Evolutionary conservation across 2,797 vertebrate genomes (phyloP).

Genomic region (Coregonus ussuriensis): DNA sequence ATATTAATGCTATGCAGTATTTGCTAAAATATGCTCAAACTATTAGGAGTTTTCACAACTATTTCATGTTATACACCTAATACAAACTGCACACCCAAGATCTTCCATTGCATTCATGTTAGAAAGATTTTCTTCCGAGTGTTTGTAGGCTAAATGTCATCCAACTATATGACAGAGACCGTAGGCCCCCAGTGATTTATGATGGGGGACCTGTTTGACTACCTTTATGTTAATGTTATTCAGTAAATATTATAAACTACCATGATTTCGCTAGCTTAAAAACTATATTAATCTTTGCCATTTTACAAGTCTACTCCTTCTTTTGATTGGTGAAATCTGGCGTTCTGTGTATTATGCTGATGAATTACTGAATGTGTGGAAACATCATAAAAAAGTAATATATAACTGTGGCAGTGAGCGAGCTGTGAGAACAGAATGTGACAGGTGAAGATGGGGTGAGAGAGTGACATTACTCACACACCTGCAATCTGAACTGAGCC

Average conservation of each 20-base stretch:
- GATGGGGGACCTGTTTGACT: background rate
- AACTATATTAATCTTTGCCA: background rate
- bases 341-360: background rate
- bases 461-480: slow-evolving; percentile 53
- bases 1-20: background rate
- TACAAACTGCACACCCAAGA: background rate
- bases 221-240: slow-evolving; percentile 8
- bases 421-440: background rate
- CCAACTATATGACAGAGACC: too few relatives aligned
- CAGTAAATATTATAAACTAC: slow-evolving; percentile 3
- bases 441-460: slow-evolving; percentile 37
- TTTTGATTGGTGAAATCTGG: background rate
- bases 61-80: background rate
- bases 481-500: slow-evolving; percentile 99
- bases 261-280: background rate
- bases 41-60: background rate
- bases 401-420: background rate
- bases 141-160: too few relatives aligned
- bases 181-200: background rate
- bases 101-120: background rate
- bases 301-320: background rate
- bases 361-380: background rate
- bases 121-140: background rate
- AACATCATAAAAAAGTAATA: background rate
- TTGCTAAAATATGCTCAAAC: background rate